A percentile compares a stretch with the other conserved stretches of the same genome.
Evolutionary conservation across 1,140 invertebrate genomes (phyloP).

Genomic region (Lethrus apterus): DNA sequence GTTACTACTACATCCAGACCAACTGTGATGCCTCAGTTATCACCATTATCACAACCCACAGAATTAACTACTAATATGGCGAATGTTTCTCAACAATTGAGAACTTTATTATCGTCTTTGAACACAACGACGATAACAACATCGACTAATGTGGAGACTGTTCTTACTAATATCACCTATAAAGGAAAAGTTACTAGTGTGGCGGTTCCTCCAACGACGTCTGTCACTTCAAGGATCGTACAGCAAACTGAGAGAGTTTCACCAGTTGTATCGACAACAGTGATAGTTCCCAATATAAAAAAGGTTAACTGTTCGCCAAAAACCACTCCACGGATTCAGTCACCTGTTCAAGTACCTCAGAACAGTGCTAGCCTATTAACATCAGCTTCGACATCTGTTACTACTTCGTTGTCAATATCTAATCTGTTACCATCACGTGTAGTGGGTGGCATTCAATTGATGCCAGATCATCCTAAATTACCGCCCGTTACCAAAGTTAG

Average conservation of each 20-base stretch:
- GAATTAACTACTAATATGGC: slow-evolving; percentile 63
- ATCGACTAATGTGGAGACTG: slow-evolving; percentile 29
- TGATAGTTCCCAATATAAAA: slow-evolving; percentile 34
- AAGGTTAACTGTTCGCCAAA: slow-evolving; percentile 15
- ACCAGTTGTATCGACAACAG: slow-evolving; percentile 22
- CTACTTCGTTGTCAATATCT: slow-evolving; percentile 31
- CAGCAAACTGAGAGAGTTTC: slow-evolving; percentile 22
- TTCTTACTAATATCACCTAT: slow-evolving; percentile 8
- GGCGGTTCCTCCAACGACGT: slow-evolving; percentile 14
- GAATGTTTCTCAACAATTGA: slow-evolving; percentile 59
- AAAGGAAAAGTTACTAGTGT: slow-evolving; percentile 25
- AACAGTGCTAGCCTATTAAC: background rate
- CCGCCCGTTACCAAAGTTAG: slow-evolving; percentile 24
- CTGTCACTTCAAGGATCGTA: slow-evolving; percentile 27
- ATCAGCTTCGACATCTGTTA: background rate
- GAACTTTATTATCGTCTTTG: slow-evolving; percentile 54
- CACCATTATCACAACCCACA: slow-evolving; percentile 60
- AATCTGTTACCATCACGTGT: slow-evolving; percentile 18
- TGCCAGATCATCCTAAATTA: slow-evolving; percentile 30
- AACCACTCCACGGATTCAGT: background rate
- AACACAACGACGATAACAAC: slow-evolving; percentile 38
- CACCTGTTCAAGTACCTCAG: background rate
- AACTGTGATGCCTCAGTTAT: slow-evolving; percentile 55
- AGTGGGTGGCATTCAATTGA: slow-evolving; percentile 21
- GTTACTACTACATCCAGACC: slow-evolving; percentile 36